Base-by-base conservation (phyloP, 30 jellyfish, hydroid and myxozoan genomes). In the Turritopsis dohrnii region DNA sequence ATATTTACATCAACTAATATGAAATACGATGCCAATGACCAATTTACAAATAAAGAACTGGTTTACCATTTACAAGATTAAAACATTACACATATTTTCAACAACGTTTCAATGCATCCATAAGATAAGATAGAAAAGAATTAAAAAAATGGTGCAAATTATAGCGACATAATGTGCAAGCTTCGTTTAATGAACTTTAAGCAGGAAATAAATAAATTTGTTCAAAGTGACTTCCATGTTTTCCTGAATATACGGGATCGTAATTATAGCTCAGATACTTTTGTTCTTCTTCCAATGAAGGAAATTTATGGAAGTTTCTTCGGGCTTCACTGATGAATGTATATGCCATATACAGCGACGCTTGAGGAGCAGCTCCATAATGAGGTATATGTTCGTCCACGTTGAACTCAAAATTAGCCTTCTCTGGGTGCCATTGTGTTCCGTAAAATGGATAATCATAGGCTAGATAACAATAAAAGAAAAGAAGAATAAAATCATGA, bases 371-470 rank as follows among this genome's bases (percentile, higher is more conserved):
- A 79, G 72, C 83, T 28, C 29, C 71, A 9, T 96, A 52, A 72
- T 93, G 96, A 18, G 93, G 88, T 18, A 88, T 83, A 71, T 92
- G 88, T 79, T 83, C 87, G 5, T 83, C 82, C 28, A 7, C 21
- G 71, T 71, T 71, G 90, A 89, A 85, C 71, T 88, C 98, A 31
- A 73, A 93, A 29, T 75, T 23, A 79, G 85, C 88, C 88, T 89
- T 94, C 81, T 94, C 99, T 53, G 99, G 99, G 71, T 94, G 99
- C 99, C 97, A 94, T 72, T 94, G 99, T 54, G 94, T 80, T 25
- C 90, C 98, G 79, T 88, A 93, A 60, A 93, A 66, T 20, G 98
- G 98, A 27, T 26, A 77, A 9, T 92, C 72, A 7, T 18, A 28
- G 7, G 96, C 98, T 92, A 65, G 52, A 84, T 60, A 60, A 60